Evolutionary conservation across 2,888 invertebrate species (phyloP), one percentile per base, ranked within the genome.

Genomic region (Apamea sordens): DNA sequence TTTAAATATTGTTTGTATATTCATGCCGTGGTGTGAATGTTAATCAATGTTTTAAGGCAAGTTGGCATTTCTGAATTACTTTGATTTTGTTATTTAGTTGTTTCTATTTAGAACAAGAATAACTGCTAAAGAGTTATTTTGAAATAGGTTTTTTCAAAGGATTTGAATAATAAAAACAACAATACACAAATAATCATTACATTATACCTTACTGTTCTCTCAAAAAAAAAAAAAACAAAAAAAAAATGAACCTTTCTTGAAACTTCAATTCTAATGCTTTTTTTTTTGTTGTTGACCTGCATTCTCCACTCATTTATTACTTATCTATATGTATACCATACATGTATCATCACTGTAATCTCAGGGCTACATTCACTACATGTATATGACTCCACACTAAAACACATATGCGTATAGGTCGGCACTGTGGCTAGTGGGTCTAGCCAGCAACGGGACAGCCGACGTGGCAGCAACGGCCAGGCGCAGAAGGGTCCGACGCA

Each of bases 361-460:
- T 59, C 50, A 50, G 10, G 41, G 21, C 50, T 15, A 8, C 15
- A 56, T 53, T 32, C 71, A 72, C 21, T 28, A 28, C 15, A 32
- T 53, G 11, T 63, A 36, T 24, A 67, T 59, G 41, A 63, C 28
- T 76, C 15, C 13, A 36, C 13, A 64, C 64, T 73, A 56, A 83
- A 67, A 73, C 10, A 24, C 8, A 28, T 44, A 64, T 44, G 2
- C 76, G 36, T 69, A 24, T 92, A 93, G 96, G 95, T 92, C 76
- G 95, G 95, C 32, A 91, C 92, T 3, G 92, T 94, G 64, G 94
- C 95, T 47, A 86, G 94, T 70, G 94, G 95, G 8, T 95, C 95
- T 0, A 95, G 93, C 5, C 93, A 93, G 87, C 94, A 93, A 89
- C 94, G 96, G 7, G 95, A 95, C 84, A 91, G 93, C 74, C 92